A percentile compares a stretch with the other conserved stretches of the same genome.
Evolutionary conservation across 2,888 invertebrate species (phyloP).

Genomic region (Pardosa pseudoannulata): DNA sequence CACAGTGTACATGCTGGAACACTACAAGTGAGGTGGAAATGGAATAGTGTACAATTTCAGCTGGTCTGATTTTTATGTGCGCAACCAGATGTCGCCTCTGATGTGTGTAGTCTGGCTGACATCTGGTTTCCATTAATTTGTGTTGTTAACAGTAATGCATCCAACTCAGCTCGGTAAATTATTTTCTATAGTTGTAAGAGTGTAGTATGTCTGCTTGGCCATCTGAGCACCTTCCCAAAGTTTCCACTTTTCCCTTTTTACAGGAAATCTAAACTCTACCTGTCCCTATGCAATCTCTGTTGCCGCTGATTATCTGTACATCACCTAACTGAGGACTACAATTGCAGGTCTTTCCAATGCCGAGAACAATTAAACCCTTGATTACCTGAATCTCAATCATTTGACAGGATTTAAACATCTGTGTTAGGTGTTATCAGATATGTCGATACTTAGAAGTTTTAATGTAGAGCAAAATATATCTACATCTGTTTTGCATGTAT

Average conservation of each 20-base stretch:
- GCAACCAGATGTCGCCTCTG: slow-evolving; percentile 50
- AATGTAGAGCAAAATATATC: no score
- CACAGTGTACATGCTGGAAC: slow-evolving; percentile 7
- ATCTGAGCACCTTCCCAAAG: slow-evolving; percentile 39
- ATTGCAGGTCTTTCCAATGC: neutral
- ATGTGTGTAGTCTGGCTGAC: slow-evolving; percentile 45
- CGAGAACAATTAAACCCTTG: no score
- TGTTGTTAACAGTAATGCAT: slow-evolving; percentile 36
- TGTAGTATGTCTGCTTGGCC: slow-evolving; percentile 65
- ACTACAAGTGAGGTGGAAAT: slow-evolving; percentile 10
- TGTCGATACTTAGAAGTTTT: no score
- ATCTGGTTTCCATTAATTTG: slow-evolving; percentile 39
- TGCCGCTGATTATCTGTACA: slow-evolving; percentile 39
- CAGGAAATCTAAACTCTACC: slow-evolving; percentile 24
- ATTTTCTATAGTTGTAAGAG: slow-evolving; percentile 70
- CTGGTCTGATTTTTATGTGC: slow-evolving; percentile 68
- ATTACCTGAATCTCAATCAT: no score
- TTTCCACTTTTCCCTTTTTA: slow-evolving; percentile 12
- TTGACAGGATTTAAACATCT: no score
- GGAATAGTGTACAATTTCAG: slow-evolving; percentile 54
- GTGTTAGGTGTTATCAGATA: no score
- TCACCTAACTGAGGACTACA: slow-evolving; percentile 12
- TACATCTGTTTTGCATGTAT: no score
- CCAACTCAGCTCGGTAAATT: slow-evolving; percentile 63
- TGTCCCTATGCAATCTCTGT: slow-evolving; percentile 60